These are phyloP conservation scores for Nomada ruficornis DNA, from an alignment of 2,888 invertebrate genomes.

Conservation along the genomic window DNA sequence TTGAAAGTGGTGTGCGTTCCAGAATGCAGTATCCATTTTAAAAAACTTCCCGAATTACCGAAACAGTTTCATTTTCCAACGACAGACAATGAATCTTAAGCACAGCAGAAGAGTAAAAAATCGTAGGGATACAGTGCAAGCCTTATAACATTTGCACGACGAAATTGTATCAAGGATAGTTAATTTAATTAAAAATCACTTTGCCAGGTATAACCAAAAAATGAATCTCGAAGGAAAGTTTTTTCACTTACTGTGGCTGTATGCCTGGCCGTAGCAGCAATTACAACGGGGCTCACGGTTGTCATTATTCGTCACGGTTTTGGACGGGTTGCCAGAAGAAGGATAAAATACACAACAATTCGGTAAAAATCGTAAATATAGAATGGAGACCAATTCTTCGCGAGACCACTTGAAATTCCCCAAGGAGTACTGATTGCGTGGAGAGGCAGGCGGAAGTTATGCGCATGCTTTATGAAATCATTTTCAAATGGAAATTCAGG, in stretches of 20 bases:
- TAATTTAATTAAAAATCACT: slow-evolving; percentile 54
- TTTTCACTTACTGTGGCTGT: slow-evolving; percentile 91
- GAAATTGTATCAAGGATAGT: slow-evolving; percentile 44
- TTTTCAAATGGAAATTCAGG: slow-evolving; percentile 39
- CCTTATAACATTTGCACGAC: background rate
- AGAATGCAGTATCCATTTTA: background rate
- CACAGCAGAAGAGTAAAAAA: background rate
- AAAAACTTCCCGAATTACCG: background rate
- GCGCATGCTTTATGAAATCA: slow-evolving; percentile 57
- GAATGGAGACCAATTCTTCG: slow-evolving; percentile 45
- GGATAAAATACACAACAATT: slow-evolving; percentile 38
- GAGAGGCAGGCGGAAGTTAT: slow-evolving; percentile 33
- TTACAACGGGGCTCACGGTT: slow-evolving; percentile 89
- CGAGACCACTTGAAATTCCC: slow-evolving; percentile 52
- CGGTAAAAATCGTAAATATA: slow-evolving; percentile 61
- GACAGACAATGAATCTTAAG: background rate
- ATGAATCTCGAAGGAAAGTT: background rate
- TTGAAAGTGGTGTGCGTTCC: background rate
- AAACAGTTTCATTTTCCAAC: background rate
- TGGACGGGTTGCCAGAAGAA: slow-evolving; percentile 54
- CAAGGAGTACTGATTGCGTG: slow-evolving; percentile 31
- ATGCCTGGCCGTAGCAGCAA: slow-evolving; percentile 93
- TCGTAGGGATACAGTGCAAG: background rate
- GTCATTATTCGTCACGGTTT: slow-evolving; percentile 77
- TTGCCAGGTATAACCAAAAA: slow-evolving; percentile 56